A percentile compares a stretch with the other conserved stretches of the same genome.
These are phyloP conservation scores for Orientallactaga sibirica DNA, from an alignment of 2,797 vertebrate genomes.

Conservation along the genomic window DNA sequence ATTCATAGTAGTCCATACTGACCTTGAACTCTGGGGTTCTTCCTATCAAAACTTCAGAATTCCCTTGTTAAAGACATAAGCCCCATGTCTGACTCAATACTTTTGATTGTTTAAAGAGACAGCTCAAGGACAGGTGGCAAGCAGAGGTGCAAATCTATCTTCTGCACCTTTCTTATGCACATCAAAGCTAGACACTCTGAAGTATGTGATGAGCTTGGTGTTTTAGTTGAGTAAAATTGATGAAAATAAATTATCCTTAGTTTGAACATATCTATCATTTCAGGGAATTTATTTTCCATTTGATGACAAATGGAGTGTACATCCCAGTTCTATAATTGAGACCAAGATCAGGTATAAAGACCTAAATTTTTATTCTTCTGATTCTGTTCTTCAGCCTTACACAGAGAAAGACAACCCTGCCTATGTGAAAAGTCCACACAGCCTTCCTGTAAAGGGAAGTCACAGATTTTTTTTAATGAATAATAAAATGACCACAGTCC, in stretches of 20 bases:
- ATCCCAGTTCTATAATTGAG: not conserved
- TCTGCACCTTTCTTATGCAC: not conserved
- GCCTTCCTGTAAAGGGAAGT: not conserved
- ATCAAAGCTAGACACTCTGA: not conserved
- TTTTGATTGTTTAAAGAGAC: not conserved
- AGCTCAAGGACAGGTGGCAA: not conserved
- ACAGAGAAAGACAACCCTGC: not conserved
- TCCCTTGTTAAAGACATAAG: no score
- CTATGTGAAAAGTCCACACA: not conserved
- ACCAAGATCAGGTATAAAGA: not conserved
- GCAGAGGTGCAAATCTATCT: fast-evolving
- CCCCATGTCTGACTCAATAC: no score
- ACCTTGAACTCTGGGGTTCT: no score
- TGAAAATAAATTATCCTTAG: not conserved
- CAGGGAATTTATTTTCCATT: not conserved
- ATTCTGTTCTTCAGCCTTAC: not conserved
- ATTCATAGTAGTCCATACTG: no score
- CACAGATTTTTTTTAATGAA: not conserved
- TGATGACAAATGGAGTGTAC: not conserved
- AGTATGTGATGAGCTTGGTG: not conserved
- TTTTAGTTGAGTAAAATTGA: slow-evolving; percentile 45
- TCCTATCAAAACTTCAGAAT: no score
- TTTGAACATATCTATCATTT: not conserved
- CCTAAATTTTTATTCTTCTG: not conserved
- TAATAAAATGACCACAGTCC: not conserved